Base-by-base conservation (phyloP, 2,888 invertebrate species). In the Euphydryas editha region DNA sequence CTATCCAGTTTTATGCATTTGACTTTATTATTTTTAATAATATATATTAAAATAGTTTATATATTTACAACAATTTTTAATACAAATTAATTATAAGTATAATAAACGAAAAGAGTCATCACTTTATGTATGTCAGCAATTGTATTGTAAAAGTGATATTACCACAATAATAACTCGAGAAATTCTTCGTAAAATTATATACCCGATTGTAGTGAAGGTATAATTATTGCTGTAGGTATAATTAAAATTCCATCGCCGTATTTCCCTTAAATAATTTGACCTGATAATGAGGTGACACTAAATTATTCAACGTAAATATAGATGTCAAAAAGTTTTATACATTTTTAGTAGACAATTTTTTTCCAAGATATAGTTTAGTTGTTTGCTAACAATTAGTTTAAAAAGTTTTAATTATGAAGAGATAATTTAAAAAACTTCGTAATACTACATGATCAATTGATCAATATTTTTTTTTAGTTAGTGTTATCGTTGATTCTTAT, bases 241-340 rank as follows among this genome's bases (percentile, higher is more conserved):
- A 70, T 70, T 70, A 67, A 70, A 65, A 70, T 70, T 65, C 65
- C 57, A 68, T 70, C 62, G 65, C n/a, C 54, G 62, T 60, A 60
- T 62, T 54, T 37, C 36, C 21, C 46, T 60, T 70, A 62, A 70
- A 70, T 68, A 61, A 65, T 70, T 68, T 59, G 60, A 68, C 37
- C 57, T 58, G 60, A 58, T 57, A 68, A 62, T 62, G 62, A 62
- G 56, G 51, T 44, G 49, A 56, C 36, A 65, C 62, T 61, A 65
- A 68, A 70, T 60, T 70, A 70, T 68, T 70, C 60, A 68, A 24
- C 24, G 20, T 17, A 24, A 47, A 17, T 20, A 36, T 36, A 18
- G 30, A 36, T 17, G 54, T 51, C 30, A 54, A 54, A 54, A 24
- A 0, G 21, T 15, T 24, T 1, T 21, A 24, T 21, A 49, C 13